Percentiles rank a stretch among this genome's conserved stretches.
phyloP scores from a whole-genome alignment of 2,797 vertebrate species.

The Hoplostethus mediterraneus region DNA sequence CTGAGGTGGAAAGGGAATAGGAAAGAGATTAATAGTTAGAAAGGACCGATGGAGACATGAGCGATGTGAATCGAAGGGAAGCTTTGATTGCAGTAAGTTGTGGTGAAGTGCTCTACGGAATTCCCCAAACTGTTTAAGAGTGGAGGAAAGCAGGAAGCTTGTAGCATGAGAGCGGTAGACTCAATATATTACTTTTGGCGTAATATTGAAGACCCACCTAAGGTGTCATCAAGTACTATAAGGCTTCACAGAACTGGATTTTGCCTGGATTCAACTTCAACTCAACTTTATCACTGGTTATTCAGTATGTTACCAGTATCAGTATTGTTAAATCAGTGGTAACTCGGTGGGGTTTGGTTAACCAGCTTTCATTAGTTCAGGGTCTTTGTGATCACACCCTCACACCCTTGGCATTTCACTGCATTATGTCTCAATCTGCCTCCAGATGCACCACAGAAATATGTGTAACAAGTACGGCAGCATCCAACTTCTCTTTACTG shows the following conservation, averaged over 20 bases:
- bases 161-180: background rate
- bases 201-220: background rate
- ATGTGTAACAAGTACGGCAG: background rate
- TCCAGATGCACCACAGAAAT: background rate
- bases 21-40: background rate
- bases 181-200: conserved; percentile 1
- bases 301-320: background rate
- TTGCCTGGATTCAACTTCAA: background rate
- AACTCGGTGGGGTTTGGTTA: conserved; percentile 45
- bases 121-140: background rate
- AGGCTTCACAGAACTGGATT: background rate
- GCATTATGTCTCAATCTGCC: background rate
- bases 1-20: conserved; percentile 69
- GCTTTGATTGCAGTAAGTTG: background rate
- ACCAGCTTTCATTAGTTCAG: conserved; percentile 39
- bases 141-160: background rate
- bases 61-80: background rate
- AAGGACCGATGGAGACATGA: background rate
- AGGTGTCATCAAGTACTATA: background rate
- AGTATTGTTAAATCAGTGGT: conserved; percentile 7
- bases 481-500: background rate
- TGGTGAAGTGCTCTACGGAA: conserved; percentile 1
- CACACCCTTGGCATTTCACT: background rate
- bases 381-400: conserved; percentile 23
- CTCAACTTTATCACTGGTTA: no score